phyloP scores from a whole-genome alignment of 2,113 vertebrate genomes.

The Toxostoma redivivum region DNA sequence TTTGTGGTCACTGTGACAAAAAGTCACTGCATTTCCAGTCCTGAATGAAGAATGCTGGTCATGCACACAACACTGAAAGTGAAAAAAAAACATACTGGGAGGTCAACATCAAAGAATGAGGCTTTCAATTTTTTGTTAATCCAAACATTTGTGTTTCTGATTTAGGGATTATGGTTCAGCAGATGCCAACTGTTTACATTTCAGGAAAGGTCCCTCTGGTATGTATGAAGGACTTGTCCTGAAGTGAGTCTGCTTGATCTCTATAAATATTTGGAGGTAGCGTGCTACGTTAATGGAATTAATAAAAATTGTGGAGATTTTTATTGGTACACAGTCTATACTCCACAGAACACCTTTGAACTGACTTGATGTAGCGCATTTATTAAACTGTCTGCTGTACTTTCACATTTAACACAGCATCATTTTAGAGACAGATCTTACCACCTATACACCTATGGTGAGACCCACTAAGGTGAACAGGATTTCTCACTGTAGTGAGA shows the following conservation, averaged over 20 bases:
- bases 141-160: conserved; percentile 53
- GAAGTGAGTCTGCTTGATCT: conserved; percentile 26
- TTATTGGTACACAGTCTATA: neutral
- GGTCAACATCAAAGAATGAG: neutral
- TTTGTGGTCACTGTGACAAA: neutral
- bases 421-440: neutral
- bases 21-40: neutral
- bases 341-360: neutral
- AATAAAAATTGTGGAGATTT: neutral
- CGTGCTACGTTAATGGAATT: neutral
- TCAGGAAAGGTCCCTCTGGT: conserved; percentile 14
- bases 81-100: neutral
- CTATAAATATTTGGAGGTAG: conserved; percentile 55
- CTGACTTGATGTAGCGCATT: neutral
- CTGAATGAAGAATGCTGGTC: neutral
- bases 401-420: neutral
- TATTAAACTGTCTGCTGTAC: neutral
- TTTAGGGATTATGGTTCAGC: conserved; percentile 38
- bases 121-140: conserved; percentile 6
- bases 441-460: neutral
- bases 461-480: neutral
- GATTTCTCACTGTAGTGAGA: neutral
- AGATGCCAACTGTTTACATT: conserved; percentile 38
- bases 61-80: neutral
- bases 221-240: conserved; percentile 29